Base-by-base conservation (phyloP, 2,113 vertebrate genomes). In the Morone saxatilis region DNA sequence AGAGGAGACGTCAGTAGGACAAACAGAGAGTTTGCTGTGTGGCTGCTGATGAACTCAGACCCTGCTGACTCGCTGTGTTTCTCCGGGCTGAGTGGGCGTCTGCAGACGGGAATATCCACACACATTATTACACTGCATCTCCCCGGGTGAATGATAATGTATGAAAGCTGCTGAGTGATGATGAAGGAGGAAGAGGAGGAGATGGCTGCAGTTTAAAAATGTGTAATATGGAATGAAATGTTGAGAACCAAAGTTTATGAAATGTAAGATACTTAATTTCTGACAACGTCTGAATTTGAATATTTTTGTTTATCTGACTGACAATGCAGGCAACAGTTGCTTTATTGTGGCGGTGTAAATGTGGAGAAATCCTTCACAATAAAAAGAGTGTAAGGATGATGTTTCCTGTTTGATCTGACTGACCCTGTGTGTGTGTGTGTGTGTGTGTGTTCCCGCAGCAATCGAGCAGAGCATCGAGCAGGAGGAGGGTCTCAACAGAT, bases 391-490 rank as follows among this genome's bases (percentile, higher is more conserved):
- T 25, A 57, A 69, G 7, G 19, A 41, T 22, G 20, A 22, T 41
- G 48, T 11, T 13, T 61, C 36, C 41, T 47, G 71, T 67, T n/a
- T 68, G 45, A 53, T 53, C 51, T 53, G 53, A 54, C 67, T 54
- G 5, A 50, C 12, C 31, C 31, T 51, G 6, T 50, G 74, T 61
- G 73, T 19, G 31, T 81, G 75, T 66, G 38, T 89, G 60, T 84
- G 76, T 51, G 57, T 80, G 17, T 84, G 71, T 84, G 6, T 78
- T 57, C 63, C 31, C 14, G 5, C 92, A 99, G 97, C 97, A 47
- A 98, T 98, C 80, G 97, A 98, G 93, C 97, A 98, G 86, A 97
- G 97, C 86, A 98, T 98, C 43, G 97, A 98, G 79, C 97, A 98
- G 91, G 97, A 98, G 88, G 97, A 98, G 74, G 97, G 97, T 11